Evolutionary conservation across 2,113 vertebrate species (phyloP).

Genomic region (Callipepla californica): DNA sequence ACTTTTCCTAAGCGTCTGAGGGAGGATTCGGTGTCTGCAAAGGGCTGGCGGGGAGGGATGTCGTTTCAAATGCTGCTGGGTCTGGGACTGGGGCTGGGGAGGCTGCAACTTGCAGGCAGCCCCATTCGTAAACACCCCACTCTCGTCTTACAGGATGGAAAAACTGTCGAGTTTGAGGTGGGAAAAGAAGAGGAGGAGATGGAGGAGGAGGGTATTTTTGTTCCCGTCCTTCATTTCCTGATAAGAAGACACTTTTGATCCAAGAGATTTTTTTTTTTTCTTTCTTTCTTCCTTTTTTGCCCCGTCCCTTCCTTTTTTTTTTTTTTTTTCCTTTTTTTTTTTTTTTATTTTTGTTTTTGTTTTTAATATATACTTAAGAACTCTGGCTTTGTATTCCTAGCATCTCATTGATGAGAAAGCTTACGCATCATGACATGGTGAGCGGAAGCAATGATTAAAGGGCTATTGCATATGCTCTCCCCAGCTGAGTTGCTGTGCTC

Average conservation of each 20-base stretch:
- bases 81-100: background rate
- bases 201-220: slow-evolving; percentile 67
- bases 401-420: slow-evolving; percentile 54
- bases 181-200: slow-evolving; percentile 59
- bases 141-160: slow-evolving; percentile 13
- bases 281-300: background rate
- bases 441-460: slow-evolving; percentile 66
- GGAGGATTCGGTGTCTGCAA: background rate
- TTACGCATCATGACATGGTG: slow-evolving; percentile 35
- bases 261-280: background rate
- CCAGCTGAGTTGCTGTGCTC: slow-evolving; percentile 62
- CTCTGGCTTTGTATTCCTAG: slow-evolving; percentile 32
- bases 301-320: background rate
- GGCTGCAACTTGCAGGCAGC: background rate
- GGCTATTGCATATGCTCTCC: slow-evolving; percentile 47
- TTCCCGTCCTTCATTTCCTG: slow-evolving; percentile 61
- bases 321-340: background rate
- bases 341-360: background rate
- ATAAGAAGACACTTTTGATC: slow-evolving; percentile 52
- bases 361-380: slow-evolving; percentile 41
- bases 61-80: too few relatives aligned
- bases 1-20: background rate
- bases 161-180: slow-evolving; percentile 52
- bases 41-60: background rate
- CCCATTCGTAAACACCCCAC: background rate